A percentile compares a stretch with the other conserved stretches of the same genome.
Evolutionary conservation across 2,888 invertebrate genomes (phyloP).

Genomic region (Chalcis sispes): DNA sequence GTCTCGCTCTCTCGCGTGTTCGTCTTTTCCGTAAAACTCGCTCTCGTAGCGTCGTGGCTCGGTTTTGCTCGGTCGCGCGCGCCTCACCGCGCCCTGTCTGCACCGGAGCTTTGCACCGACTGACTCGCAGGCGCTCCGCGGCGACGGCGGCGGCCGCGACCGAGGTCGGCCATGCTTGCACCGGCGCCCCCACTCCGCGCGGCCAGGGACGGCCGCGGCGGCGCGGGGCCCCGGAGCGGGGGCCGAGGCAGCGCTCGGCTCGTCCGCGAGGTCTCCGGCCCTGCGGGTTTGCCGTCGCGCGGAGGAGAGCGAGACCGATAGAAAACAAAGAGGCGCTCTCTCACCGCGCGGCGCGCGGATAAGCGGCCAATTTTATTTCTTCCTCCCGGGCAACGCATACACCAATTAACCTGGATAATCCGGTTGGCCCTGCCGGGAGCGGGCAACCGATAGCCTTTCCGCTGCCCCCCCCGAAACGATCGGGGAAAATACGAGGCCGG

Average conservation of each 20-base stretch:
- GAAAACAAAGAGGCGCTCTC: too few relatives aligned
- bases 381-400: constrained; percentile 60
- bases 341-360: neutral
- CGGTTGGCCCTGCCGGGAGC: neutral
- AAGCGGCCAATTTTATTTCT: too few relatives aligned
- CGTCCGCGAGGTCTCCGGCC: constrained; percentile 20
- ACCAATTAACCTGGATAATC: constrained; percentile 45
- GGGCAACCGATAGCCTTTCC: neutral
- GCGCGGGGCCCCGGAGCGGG: neutral
- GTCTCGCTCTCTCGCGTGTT: neutral
- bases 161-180: constrained; percentile 15
- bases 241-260: neutral
- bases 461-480: too few relatives aligned
- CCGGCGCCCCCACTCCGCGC: constrained; percentile 62
- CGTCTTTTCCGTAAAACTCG: neutral
- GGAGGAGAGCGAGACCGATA: constrained; percentile 24
- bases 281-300: too few relatives aligned
- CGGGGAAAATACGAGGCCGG: too few relatives aligned
- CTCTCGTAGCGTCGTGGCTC: neutral
- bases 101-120: constrained; percentile 23
- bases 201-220: constrained; percentile 28
- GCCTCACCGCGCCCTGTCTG: constrained; percentile 4
- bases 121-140: neutral
- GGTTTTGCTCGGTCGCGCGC: neutral
- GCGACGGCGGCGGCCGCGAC: constrained; percentile 21